Evolutionary conservation across 2,113 vertebrate genomes (phyloP).

Genomic region (Hydrolagus affinis): DNA sequence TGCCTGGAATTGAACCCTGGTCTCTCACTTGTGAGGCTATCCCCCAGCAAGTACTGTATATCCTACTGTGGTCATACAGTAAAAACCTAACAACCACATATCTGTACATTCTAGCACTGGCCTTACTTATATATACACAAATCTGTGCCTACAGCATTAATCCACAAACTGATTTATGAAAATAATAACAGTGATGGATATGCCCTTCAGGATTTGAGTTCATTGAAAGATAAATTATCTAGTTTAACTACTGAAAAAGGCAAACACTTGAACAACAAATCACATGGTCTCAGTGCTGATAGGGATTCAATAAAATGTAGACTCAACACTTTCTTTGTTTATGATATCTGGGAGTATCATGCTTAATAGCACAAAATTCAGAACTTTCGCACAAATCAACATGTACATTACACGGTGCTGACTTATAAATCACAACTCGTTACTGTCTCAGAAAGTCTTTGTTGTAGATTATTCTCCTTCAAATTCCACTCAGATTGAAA

Average conservation of each 20-base stretch:
- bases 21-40: too few species aligned
- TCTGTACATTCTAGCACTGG: too few species aligned
- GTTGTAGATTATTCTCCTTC: slow-evolving; percentile 24
- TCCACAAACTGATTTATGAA: not conserved
- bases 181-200: not conserved
- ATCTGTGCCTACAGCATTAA: not conserved
- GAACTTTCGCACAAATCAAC: not conserved
- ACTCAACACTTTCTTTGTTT: slow-evolving; percentile 4
- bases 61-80: too few species aligned
- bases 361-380: not conserved
- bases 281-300: slow-evolving; percentile 9
- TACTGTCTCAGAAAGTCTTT: not conserved
- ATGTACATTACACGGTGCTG: slow-evolving; percentile 9
- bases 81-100: too few species aligned
- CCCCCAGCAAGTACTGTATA: too few species aligned
- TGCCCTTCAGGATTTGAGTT: not conserved
- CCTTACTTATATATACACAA: too few species aligned
- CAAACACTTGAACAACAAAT: slow-evolving; percentile 17
- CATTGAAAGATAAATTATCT: not conserved
- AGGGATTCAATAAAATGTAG: slow-evolving; percentile 21
- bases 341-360: not conserved
- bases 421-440: not conserved
- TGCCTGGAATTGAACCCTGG: too few species aligned
- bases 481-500: slow-evolving; percentile 8
- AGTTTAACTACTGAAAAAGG: slow-evolving; percentile 18